Conservation (phyloP, 2,888 invertebrate genomes). For the Eristalis arbustorum region DNA sequence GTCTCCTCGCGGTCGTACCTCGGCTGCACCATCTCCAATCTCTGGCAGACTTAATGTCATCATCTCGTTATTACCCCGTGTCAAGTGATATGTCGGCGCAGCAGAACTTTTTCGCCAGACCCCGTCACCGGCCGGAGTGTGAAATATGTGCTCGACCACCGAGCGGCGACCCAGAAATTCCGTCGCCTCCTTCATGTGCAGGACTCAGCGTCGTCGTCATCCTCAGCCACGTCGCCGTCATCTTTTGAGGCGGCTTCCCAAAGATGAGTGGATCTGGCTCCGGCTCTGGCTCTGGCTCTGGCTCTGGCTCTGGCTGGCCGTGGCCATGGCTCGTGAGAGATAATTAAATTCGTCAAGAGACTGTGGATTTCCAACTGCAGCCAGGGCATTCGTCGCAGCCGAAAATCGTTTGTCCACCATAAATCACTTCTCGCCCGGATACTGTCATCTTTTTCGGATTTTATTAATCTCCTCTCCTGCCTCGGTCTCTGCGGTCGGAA, state of each 20-base stretch:
- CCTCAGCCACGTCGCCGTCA: background rate
- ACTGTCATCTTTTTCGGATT: conserved; percentile 69
- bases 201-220: background rate
- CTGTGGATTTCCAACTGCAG: conserved; percentile 49
- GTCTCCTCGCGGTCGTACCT: conserved; percentile 1
- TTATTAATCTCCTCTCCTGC: conserved; percentile 57
- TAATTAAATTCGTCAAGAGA: conserved; percentile 69
- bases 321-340: too few species aligned
- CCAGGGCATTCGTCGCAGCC: conserved; percentile 30
- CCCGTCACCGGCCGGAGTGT: conserved; percentile 55
- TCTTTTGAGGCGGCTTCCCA: conserved; percentile 38
- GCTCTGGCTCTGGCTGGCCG: background rate
- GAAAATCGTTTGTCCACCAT: conserved; percentile 70
- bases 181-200: background rate
- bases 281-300: background rate
- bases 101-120: conserved; percentile 48
- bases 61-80: conserved; percentile 68
- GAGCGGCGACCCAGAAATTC: conserved; percentile 41
- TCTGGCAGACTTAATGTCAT: conserved; percentile 64
- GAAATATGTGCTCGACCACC: conserved; percentile 67
- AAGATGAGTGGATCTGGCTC: conserved; percentile 21
- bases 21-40: background rate
- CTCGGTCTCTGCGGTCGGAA: background rate
- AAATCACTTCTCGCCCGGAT: conserved; percentile 68
- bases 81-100: conserved; percentile 63